Evolutionary conservation across 2,888 invertebrate species (phyloP), one percentile per base, ranked within the genome.

Genomic region (Acronicta aceris): DNA sequence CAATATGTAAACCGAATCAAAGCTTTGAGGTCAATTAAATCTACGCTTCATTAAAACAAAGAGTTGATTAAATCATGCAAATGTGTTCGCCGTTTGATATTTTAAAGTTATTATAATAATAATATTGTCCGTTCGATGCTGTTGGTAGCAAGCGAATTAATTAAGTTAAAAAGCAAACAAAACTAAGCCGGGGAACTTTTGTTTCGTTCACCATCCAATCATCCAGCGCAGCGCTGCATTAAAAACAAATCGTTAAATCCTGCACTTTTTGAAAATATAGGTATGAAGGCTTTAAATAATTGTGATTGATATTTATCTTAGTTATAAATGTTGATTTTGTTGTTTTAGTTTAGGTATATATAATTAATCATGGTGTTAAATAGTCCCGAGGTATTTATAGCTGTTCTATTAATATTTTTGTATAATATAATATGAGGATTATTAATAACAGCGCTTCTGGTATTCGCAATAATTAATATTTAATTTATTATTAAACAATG

Each of bases 161-260:
- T 88, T 85, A 86, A 86, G 82, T 85, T 83, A 78, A 83, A 85
- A 86, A 82, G 76, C 82, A 86, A 89, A 87, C 85, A 85, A 81
- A 85, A 79, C 74, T 76, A 78, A 68, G 70, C 65, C 51, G 65
- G 41, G 65, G 60, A 83, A 83, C 81, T 88, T 86, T 82, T 80
- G 81, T 85, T 76, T 71, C 67, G 66, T 71, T 63, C 64, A 60
- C 49, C 61, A 57, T 55, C 67, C 75, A 78, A 81, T 80, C 79
- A 81, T 75, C 64, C 65, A 59, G 74, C 59, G 60, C 74, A 77
- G 73, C 58, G 62, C 62, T 74, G 68, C 58, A 80, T 78, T 72
- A 65, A 64, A 69, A 66, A 74, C 70, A 71, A 69, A 70, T 74
- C 60, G 63, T 42, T 56, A 46, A 54, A 64, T 33, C 36, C 52